Evolutionary conservation across 2,888 invertebrate genomes (phyloP).

Genomic region (Ernsta delagoae): DNA sequence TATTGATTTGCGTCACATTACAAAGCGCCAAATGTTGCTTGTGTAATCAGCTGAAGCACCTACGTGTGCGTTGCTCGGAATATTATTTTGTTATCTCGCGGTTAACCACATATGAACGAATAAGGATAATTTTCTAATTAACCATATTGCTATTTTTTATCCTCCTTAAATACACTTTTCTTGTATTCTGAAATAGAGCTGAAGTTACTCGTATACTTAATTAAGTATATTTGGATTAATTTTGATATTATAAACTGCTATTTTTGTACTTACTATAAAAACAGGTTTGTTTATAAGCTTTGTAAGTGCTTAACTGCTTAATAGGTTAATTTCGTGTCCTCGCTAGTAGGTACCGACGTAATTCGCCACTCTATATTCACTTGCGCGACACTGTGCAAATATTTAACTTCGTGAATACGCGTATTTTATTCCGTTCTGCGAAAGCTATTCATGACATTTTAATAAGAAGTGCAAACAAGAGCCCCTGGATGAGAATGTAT

Average conservation of each 20-base stretch:
- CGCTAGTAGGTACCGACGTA: background rate
- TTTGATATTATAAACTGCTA: no score
- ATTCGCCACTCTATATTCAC: background rate
- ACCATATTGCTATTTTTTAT: background rate
- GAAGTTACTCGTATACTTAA: no score
- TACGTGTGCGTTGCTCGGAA: conserved; percentile 6
- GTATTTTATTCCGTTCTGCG: background rate
- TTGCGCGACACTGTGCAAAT: background rate
- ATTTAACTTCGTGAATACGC: background rate
- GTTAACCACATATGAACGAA: conserved; percentile 13
- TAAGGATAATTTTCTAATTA: conserved; percentile 20
- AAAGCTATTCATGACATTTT: conserved; percentile 12
- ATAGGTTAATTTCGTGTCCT: no score
- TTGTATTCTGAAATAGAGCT: background rate
- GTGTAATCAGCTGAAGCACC: background rate
- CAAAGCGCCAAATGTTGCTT: conserved; percentile 7
- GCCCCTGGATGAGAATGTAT: background rate
- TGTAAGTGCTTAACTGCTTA: no score
- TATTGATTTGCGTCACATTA: conserved; percentile 10
- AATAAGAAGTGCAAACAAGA: conserved; percentile 13
- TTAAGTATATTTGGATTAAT: no score
- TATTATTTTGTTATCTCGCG: conserved; percentile 19
- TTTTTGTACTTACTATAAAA: no score
- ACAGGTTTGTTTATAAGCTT: no score
- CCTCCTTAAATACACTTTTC: background rate